phyloP scores from a whole-genome alignment of 2,888 invertebrate species.

The Andrena flavipes region DNA sequence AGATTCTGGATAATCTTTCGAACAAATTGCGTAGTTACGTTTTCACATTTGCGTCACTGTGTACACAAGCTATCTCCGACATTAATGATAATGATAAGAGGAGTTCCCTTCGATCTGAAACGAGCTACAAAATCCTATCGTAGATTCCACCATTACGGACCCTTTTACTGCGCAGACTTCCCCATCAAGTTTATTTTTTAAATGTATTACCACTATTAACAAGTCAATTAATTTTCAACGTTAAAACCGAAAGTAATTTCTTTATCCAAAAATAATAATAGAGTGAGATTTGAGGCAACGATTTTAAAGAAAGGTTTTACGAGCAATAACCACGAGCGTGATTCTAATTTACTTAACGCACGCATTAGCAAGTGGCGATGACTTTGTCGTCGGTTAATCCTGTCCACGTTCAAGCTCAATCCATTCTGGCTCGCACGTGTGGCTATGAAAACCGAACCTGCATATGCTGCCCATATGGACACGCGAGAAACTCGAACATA shows the following conservation, averaged over 20 bases:
- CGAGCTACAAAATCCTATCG: neutral
- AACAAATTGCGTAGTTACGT: neutral
- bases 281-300: too few relatives aligned
- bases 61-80: conserved; percentile 19
- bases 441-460: conserved; percentile 45
- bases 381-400: conserved; percentile 29
- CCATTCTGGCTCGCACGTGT: conserved; percentile 63
- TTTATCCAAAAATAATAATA: too few relatives aligned
- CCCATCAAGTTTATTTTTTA: neutral
- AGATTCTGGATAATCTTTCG: conserved; percentile 2
- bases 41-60: conserved; percentile 4
- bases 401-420: conserved; percentile 22
- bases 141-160: neutral
- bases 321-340: conserved; percentile 18
- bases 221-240: too few relatives aligned
- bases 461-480: conserved; percentile 75
- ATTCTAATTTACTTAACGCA: conserved; percentile 40
- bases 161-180: neutral
- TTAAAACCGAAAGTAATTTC: too few relatives aligned
- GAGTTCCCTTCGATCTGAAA: neutral
- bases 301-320: neutral
- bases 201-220: too few relatives aligned
- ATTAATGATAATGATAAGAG: conserved; percentile 32
- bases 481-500: conserved; percentile 27
- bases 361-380: conserved; percentile 42